Evolutionary conservation across 2,888 invertebrate genomes (phyloP).

Genomic region (Calliphora vomitoria): DNA sequence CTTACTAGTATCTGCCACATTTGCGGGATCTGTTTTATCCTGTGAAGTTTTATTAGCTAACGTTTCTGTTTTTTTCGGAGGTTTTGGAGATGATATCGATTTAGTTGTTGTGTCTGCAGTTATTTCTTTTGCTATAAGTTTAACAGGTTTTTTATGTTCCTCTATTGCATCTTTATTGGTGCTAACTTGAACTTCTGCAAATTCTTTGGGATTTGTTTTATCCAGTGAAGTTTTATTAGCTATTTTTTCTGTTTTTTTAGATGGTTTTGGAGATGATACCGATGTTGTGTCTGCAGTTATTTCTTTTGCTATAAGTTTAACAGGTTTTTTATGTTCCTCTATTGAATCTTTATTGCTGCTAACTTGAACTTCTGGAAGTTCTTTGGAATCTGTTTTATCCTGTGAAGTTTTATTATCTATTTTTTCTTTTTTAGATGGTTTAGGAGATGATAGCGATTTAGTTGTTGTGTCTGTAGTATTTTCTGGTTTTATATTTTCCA

Average conservation of each 20-base stretch:
- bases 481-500: neutral
- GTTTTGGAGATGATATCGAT: conserved; percentile 20
- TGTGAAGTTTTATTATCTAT: neutral
- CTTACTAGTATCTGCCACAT: neutral
- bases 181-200: no score
- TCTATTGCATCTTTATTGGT: no score
- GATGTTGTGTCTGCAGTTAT: neutral
- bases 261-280: neutral
- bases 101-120: neutral
- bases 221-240: neutral
- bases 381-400: neutral
- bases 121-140: neutral
- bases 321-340: no score
- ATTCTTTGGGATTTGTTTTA: neutral
- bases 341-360: no score
- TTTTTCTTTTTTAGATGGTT: conserved; percentile 1
- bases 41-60: neutral
- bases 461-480: neutral
- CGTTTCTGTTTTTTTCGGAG: neutral
- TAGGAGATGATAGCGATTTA: conserved; percentile 14
- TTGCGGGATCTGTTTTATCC: neutral
- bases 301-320: neutral
- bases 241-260: neutral
- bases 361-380: neutral
- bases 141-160: no score